These are phyloP conservation scores for Ceratitis capitata DNA, from an alignment of 1,140 invertebrate genomes.

Conservation along the genomic window DNA sequence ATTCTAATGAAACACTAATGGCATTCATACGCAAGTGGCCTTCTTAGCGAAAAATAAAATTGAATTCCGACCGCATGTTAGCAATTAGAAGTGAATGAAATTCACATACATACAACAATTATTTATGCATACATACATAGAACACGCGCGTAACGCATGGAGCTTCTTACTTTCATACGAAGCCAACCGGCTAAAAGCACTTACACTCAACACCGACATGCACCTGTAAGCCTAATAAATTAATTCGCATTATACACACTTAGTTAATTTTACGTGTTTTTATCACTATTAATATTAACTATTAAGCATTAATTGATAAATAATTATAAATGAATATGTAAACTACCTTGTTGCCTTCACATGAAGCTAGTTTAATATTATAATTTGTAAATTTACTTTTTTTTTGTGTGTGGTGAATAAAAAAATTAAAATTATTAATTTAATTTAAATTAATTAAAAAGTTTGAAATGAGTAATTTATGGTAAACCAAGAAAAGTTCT, in stretches of 20 bases:
- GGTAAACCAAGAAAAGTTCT: background rate
- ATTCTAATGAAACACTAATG: background rate
- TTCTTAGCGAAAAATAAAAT: background rate
- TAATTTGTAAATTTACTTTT: constrained; percentile 30
- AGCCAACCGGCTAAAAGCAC: constrained; percentile 16
- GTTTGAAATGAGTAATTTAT: background rate
- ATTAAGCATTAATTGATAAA: constrained; percentile 10
- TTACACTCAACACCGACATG: no score
- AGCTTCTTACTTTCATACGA: background rate
- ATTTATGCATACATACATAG: no score
- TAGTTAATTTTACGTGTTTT: constrained; percentile 36
- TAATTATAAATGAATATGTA: constrained; percentile 21
- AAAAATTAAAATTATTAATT: constrained; percentile 32
- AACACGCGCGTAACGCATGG: no score
- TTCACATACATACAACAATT: background rate
- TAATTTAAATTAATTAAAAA: background rate
- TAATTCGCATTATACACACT: constrained; percentile 10
- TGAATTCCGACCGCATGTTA: background rate
- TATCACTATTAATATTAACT: background rate
- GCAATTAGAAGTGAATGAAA: background rate
- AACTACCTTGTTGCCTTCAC: constrained; percentile 65
- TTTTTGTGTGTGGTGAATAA: background rate
- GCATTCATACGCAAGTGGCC: constrained; percentile 11
- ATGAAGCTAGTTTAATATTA: constrained; percentile 59
- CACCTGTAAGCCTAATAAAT: background rate